Percentiles rank a stretch among this genome's conserved stretches.
phyloP scores from a whole-genome alignment of 1,140 invertebrate species.

The Palaemon carinicauda region DNA sequence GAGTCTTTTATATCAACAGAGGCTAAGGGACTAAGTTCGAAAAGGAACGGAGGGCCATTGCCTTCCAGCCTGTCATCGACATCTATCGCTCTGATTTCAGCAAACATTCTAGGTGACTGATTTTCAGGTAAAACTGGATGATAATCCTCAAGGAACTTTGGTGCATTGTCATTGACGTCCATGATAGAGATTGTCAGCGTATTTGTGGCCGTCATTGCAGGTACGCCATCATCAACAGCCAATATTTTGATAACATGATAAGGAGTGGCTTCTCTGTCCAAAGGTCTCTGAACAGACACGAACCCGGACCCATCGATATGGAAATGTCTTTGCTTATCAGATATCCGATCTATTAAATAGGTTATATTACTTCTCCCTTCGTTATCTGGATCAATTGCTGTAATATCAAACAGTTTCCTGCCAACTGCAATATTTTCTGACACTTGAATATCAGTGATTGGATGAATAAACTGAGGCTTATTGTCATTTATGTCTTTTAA shows the following conservation, averaged over 20 bases:
- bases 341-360: constrained; percentile 88
- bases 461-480: constrained; percentile 89
- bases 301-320: constrained; percentile 91
- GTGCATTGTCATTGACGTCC: constrained; percentile 91
- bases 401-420: constrained; percentile 89
- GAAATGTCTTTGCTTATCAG: constrained; percentile 90
- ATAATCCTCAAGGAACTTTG: constrained; percentile 78
- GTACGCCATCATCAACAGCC: constrained; percentile 94
- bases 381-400: constrained; percentile 92
- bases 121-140: constrained; percentile 91
- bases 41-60: constrained; percentile 94
- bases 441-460: constrained; percentile 89
- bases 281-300: constrained; percentile 73
- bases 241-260: constrained; percentile 94
- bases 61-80: constrained; percentile 93
- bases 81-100: constrained; percentile 93
- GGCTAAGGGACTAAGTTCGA: constrained; percentile 89
- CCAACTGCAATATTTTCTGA: constrained; percentile 90
- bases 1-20: constrained; percentile 90
- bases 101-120: constrained; percentile 85
- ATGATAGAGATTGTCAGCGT: constrained; percentile 93
- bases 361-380: constrained; percentile 89
- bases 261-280: constrained; percentile 87
- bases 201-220: constrained; percentile 93
- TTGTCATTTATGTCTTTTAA: constrained; percentile 96